Conservation (phyloP, 2,888 invertebrate genomes). For the Eupithecia tripunctaria region DNA sequence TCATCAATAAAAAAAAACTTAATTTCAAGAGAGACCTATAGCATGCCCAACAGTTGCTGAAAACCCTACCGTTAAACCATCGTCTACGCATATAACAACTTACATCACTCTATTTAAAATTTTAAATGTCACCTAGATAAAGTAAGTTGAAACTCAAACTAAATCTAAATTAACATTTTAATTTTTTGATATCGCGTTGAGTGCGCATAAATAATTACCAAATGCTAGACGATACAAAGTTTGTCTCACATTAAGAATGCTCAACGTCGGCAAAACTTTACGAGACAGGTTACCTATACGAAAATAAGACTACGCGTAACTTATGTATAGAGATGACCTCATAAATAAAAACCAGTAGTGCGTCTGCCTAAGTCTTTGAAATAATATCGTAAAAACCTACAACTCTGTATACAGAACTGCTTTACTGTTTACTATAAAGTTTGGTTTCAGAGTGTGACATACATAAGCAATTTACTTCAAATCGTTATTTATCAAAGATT, state of each 20-base stretch:
- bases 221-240: not conserved
- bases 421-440: no score
- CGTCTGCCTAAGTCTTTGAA: conserved; percentile 6
- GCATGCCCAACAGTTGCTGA: not conserved
- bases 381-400: not conserved
- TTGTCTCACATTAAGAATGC: conserved; percentile 21
- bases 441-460: no score
- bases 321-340: conserved; percentile 22
- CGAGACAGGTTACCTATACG: conserved; percentile 13
- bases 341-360: conserved; percentile 15
- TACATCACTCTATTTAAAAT: not conserved
- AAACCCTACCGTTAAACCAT: not conserved
- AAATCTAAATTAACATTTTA: not conserved
- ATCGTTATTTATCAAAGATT: no score
- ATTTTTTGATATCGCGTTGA: not conserved
- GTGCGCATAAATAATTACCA: not conserved
- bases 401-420: no score
- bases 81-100: no score
- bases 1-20: no score
- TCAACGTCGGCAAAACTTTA: conserved; percentile 16
- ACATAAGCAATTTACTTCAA: no score
- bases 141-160: not conserved
- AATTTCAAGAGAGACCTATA: not conserved
- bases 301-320: not conserved
- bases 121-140: not conserved